Percentiles rank a stretch among this genome's conserved stretches.
Conservation (phyloP, 2,113 vertebrate genomes). For the Hyaena hyaena region DNA sequence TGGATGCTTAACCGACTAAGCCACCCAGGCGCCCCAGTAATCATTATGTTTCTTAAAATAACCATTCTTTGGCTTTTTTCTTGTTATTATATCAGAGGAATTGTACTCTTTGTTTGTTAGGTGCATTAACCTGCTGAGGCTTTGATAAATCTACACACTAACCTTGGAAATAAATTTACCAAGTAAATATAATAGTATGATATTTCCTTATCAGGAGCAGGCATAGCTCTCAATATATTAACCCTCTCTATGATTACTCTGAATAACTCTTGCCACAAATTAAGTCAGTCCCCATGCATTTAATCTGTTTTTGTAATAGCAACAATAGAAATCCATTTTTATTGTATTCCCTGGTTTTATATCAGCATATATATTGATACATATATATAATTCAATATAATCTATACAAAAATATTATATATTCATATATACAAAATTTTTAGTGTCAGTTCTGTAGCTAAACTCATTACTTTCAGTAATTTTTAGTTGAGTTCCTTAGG, state of each 20-base stretch:
- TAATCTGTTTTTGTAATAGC: conserved; percentile 6
- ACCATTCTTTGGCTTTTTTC: conserved; percentile 8
- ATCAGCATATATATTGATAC: background rate
- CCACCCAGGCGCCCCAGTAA: too few species aligned
- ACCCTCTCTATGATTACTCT: background rate
- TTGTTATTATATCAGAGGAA: conserved; percentile 26
- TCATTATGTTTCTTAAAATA: background rate
- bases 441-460: background rate
- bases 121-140: background rate
- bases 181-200: too few species aligned
- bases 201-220: background rate
- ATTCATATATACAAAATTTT: background rate
- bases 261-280: background rate
- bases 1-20: too few species aligned
- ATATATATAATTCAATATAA: background rate
- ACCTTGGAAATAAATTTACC: background rate
- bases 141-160: background rate
- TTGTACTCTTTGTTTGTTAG: background rate
- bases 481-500: conserved; percentile 23
- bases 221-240: background rate
- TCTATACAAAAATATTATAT: background rate
- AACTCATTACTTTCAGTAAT: background rate
- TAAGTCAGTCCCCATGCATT: background rate
- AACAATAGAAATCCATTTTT: conserved; percentile 18
- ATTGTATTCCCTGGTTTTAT: background rate